Evolutionary conservation across 2,888 invertebrate species (phyloP).

Genomic region (Orthonevra nobilis): DNA sequence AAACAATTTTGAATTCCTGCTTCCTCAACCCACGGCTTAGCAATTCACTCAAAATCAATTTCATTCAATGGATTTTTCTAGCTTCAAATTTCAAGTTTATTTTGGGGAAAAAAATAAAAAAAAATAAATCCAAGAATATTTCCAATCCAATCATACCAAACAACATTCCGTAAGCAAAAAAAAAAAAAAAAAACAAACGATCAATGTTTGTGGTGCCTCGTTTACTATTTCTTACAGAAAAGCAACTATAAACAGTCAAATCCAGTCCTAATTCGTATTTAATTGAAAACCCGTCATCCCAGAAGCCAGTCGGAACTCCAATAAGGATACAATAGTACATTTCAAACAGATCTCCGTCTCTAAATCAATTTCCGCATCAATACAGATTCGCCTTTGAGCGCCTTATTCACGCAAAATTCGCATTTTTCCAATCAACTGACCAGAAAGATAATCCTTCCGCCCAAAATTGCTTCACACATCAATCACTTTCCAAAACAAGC

Average conservation of each 20-base stretch:
- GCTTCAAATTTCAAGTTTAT: too few relatives aligned
- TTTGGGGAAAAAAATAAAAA: too few relatives aligned
- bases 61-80: too few relatives aligned
- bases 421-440: conserved; percentile 54
- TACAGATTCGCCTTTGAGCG: conserved; percentile 54
- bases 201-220: too few relatives aligned
- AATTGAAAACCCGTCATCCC: conserved; percentile 54
- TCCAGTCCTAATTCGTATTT: conserved; percentile 51
- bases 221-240: too few relatives aligned
- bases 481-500: conserved; percentile 45
- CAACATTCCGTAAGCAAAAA: too few relatives aligned
- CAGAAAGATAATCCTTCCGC: conserved; percentile 34
- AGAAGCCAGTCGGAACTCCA: background rate
- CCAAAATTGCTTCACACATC: conserved; percentile 35
- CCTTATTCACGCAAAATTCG: conserved; percentile 55
- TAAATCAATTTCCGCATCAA: conserved; percentile 56
- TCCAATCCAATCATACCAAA: too few relatives aligned
- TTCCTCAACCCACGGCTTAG: too few relatives aligned
- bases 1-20: too few relatives aligned
- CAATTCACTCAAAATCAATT: too few relatives aligned
- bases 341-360: conserved; percentile 15
- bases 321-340: conserved; percentile 8
- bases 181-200: too few relatives aligned
- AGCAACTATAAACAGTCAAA: conserved; percentile 30
- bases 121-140: too few relatives aligned